These are phyloP conservation scores for Agrotis ipsilon DNA, from an alignment of 2,888 invertebrate genomes.

Conservation along the genomic window DNA sequence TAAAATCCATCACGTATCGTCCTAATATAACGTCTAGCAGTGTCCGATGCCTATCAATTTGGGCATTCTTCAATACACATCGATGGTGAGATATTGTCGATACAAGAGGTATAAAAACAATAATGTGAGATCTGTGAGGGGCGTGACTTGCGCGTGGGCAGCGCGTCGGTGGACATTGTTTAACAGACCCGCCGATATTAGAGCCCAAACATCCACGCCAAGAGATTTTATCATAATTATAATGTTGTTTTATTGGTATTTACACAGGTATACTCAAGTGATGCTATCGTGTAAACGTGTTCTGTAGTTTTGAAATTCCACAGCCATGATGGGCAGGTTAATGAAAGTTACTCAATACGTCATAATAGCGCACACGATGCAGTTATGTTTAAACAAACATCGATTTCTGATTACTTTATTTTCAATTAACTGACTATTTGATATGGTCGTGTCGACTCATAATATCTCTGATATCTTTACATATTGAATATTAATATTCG, in stretches of 20 bases:
- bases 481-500: conserved; percentile 53
- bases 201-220: conserved; percentile 82
- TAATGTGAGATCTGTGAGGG: conserved; percentile 80
- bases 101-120: conserved; percentile 74
- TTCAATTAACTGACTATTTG: conserved; percentile 21
- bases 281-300: conserved; percentile 69
- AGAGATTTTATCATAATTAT: conserved; percentile 89
- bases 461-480: conserved; percentile 29
- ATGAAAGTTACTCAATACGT: conserved; percentile 52
- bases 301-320: conserved; percentile 58
- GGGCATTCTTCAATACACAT: conserved; percentile 72
- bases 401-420: conserved; percentile 47
- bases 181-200: conserved; percentile 81
- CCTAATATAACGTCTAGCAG: conserved; percentile 65
- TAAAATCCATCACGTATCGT: conserved; percentile 71
- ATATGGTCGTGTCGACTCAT: conserved; percentile 5
- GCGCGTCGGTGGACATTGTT: conserved; percentile 88
- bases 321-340: conserved; percentile 51
- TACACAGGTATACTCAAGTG: conserved; percentile 79
- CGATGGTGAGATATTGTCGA: conserved; percentile 80
- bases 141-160: conserved; percentile 86
- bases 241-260: conserved; percentile 89
- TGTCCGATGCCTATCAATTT: conserved; percentile 72
- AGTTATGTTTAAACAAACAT: conserved; percentile 33
- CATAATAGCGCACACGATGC: conserved; percentile 26